A percentile compares a stretch with the other conserved stretches of the same genome.
Conservation (phyloP, 2,888 invertebrate genomes). For the Druceiella hillmani region DNA sequence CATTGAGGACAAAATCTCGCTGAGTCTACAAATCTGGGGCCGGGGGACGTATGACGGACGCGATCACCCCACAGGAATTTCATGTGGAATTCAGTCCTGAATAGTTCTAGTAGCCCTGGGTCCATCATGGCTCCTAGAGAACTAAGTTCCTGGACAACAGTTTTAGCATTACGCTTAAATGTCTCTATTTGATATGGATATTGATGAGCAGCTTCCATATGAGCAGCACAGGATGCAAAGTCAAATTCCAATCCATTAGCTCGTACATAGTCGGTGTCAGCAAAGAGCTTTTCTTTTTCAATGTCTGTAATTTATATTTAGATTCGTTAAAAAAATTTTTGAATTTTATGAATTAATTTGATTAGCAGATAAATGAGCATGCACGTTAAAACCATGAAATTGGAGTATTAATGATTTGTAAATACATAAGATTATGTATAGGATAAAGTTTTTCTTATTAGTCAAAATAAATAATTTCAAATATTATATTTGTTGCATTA, state of each 20-base stretch:
- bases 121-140: constrained; percentile 39
- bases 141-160: constrained; percentile 63
- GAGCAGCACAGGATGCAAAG: constrained; percentile 72
- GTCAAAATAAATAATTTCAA: too few relatives aligned
- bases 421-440: too few relatives aligned
- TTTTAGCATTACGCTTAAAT: constrained; percentile 74
- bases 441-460: too few relatives aligned
- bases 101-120: constrained; percentile 56
- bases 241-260: constrained; percentile 85
- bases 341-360: too few relatives aligned
- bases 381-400: too few relatives aligned
- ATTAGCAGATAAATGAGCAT: too few relatives aligned
- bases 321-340: too few relatives aligned
- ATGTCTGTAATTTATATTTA: too few relatives aligned
- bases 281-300: too few relatives aligned
- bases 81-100: constrained; percentile 83
- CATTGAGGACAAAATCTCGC: constrained; percentile 42
- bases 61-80: constrained; percentile 89
- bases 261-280: too few relatives aligned
- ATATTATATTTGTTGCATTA: too few relatives aligned
- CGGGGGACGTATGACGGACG: constrained; percentile 66
- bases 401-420: too few relatives aligned
- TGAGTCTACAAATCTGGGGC: constrained; percentile 66
- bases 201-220: constrained; percentile 75
- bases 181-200: constrained; percentile 70